These are phyloP conservation scores for Sebastes hopkinsi DNA, from an alignment of 2,797 vertebrate genomes.

Conservation along the genomic window DNA sequence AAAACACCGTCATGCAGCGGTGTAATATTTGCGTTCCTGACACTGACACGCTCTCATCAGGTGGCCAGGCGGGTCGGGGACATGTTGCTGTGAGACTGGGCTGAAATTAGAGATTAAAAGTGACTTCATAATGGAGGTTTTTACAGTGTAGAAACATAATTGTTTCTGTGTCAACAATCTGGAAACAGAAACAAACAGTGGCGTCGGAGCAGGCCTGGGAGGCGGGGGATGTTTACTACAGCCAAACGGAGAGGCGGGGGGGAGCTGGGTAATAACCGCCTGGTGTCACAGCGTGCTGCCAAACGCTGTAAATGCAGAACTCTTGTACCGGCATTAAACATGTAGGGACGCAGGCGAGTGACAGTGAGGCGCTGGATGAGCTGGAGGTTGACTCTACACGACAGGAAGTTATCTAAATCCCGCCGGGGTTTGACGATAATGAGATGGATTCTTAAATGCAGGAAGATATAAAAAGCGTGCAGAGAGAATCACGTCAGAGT, in stretches of 20 bases:
- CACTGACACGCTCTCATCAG: no score
- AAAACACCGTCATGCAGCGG: no score
- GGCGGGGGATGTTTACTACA: conserved; percentile 35
- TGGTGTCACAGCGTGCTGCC: conserved; percentile 31
- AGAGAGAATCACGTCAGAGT: background rate
- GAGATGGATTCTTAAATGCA: conserved; percentile 22
- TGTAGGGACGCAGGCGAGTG: conserved; percentile 46
- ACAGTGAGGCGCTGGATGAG: conserved; percentile 40
- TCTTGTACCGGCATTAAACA: conserved; percentile 72
- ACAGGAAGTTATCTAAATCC: conserved; percentile 55
- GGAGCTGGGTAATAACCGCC: background rate
- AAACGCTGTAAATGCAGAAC: conserved; percentile 60
- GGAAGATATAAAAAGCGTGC: background rate
- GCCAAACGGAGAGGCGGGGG: conserved; percentile 16
- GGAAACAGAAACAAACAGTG: conserved; percentile 7
- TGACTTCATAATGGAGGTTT: background rate
- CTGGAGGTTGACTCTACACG: conserved; percentile 36
- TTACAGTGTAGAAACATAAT: background rate
- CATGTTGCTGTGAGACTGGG: no score
- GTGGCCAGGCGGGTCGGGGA: background rate
- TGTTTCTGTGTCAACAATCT: conserved; percentile 16
- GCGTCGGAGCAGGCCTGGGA: background rate
- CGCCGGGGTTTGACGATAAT: background rate
- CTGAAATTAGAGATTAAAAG: background rate
- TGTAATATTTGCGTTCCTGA: no score